These are phyloP conservation scores for Alces alces DNA, from an alignment of 2,113 vertebrate genomes.

Conservation along the genomic window DNA sequence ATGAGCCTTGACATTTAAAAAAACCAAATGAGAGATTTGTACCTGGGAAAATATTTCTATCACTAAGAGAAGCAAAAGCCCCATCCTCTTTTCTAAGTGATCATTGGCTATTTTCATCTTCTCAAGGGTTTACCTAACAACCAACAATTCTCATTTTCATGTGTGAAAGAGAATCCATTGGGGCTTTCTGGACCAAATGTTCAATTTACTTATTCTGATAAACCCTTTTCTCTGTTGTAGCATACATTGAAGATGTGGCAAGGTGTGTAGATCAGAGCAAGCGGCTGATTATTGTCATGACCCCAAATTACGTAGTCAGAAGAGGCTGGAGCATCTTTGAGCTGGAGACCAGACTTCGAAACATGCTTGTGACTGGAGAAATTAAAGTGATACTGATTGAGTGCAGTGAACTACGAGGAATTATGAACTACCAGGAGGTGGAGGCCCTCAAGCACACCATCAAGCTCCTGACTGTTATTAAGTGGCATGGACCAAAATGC, in stretches of 20 bases:
- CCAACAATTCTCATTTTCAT: background rate
- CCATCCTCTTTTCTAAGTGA: background rate
- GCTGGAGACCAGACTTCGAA: conserved; percentile 97
- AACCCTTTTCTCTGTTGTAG: conserved; percentile 80
- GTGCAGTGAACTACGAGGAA: conserved; percentile 95
- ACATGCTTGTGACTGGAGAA: conserved; percentile 96
- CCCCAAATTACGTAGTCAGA: conserved; percentile 96
- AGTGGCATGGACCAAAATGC: conserved; percentile 96
- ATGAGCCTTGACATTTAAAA: conserved; percentile 5
- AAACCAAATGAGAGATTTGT: conserved; percentile 19
- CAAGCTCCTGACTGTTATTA: conserved; percentile 97
- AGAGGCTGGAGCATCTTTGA: conserved; percentile 99
- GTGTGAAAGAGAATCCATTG: background rate
- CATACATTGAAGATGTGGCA: conserved; percentile 98
- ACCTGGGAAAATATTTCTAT: background rate
- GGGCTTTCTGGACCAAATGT: background rate
- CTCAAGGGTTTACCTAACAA: background rate
- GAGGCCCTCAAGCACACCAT: conserved; percentile 98
- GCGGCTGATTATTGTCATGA: conserved; percentile 98
- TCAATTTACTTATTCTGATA: conserved; percentile 55
- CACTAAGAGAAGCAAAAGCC: background rate
- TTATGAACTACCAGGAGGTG: conserved; percentile 99
- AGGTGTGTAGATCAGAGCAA: conserved; percentile 99
- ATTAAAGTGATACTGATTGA: conserved; percentile 99
- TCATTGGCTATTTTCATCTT: background rate